Evolutionary conservation across 1,140 invertebrate species (phyloP).

Genomic region (Brachionus asplanchnoidis): DNA sequence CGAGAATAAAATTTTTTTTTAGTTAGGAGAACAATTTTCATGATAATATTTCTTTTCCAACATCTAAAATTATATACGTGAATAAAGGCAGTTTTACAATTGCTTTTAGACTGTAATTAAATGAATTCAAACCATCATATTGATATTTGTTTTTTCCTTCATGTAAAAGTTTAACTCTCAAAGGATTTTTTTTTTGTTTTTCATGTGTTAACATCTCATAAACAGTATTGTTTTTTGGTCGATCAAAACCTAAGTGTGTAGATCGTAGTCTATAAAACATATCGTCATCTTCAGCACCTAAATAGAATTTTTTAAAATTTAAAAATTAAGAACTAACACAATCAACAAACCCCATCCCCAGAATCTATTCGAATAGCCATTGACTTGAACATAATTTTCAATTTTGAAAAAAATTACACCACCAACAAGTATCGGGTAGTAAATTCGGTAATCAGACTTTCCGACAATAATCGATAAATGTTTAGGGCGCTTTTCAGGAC

Average conservation of each 20-base stretch:
- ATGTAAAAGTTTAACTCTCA: conserved; percentile 52
- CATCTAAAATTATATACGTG: conserved; percentile 59
- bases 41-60: conserved; percentile 48
- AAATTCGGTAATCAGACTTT: not conserved
- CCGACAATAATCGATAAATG: conserved; percentile 17
- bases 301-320: not conserved
- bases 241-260: not conserved
- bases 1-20: too few relatives aligned
- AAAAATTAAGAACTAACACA: not conserved
- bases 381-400: not conserved
- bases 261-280: not conserved
- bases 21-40: too few relatives aligned
- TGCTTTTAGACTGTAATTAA: conserved; percentile 54
- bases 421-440: conserved; percentile 4
- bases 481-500: not conserved
- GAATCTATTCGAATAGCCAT: conserved; percentile 13
- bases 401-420: not conserved
- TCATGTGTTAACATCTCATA: not conserved
- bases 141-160: conserved; percentile 57
- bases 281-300: conserved; percentile 32
- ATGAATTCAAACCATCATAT: conserved; percentile 60
- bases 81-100: conserved; percentile 51
- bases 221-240: not conserved
- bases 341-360: conserved; percentile 4
- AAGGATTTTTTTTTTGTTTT: not conserved